A percentile compares a stretch with the other conserved stretches of the same genome.
Conservation (phyloP, 2,888 invertebrate species). For the Drosophila paramelanica region DNA sequence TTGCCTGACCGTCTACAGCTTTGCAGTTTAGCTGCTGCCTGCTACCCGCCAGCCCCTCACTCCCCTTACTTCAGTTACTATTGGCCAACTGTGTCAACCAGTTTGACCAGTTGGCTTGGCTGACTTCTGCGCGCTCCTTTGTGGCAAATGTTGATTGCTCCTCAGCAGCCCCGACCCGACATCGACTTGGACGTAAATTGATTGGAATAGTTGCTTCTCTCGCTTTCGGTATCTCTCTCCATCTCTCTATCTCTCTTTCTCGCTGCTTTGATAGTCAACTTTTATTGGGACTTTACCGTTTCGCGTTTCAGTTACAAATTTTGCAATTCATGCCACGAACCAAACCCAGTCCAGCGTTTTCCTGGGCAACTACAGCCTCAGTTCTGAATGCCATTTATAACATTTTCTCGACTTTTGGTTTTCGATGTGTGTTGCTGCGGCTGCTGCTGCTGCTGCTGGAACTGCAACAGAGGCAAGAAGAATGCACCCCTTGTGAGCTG, state of each 20-base stretch:
- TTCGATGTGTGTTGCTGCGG: conserved; percentile 30
- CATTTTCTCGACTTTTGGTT: conserved; percentile 48
- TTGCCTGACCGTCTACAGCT: conserved; percentile 35
- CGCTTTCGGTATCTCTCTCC: not conserved
- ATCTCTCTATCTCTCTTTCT: not conserved
- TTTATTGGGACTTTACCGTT: conserved; percentile 57
- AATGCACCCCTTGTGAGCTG: conserved; percentile 59
- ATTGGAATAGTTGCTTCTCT: conserved; percentile 63
- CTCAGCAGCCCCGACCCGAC: conserved; percentile 40
- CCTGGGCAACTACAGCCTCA: conserved; percentile 16
- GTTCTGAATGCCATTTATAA: conserved; percentile 53
- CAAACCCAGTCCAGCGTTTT: conserved; percentile 33
- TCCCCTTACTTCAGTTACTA: conserved; percentile 8
- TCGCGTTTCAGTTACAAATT: conserved; percentile 60
- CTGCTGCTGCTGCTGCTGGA: conserved; percentile 10
- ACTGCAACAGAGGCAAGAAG: conserved; percentile 28
- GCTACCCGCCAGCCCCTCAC: not conserved
- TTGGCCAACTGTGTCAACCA: conserved; percentile 74
- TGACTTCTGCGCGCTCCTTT: conserved; percentile 46
- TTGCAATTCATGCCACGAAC: conserved; percentile 59
- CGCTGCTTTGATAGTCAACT: conserved; percentile 8
- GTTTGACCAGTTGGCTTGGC: conserved; percentile 72
- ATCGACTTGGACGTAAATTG: conserved; percentile 58
- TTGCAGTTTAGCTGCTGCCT: conserved; percentile 15
- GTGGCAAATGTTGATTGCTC: conserved; percentile 64